These are phyloP conservation scores for Solea solea DNA, from an alignment of 2,113 vertebrate genomes.

Conservation along the genomic window DNA sequence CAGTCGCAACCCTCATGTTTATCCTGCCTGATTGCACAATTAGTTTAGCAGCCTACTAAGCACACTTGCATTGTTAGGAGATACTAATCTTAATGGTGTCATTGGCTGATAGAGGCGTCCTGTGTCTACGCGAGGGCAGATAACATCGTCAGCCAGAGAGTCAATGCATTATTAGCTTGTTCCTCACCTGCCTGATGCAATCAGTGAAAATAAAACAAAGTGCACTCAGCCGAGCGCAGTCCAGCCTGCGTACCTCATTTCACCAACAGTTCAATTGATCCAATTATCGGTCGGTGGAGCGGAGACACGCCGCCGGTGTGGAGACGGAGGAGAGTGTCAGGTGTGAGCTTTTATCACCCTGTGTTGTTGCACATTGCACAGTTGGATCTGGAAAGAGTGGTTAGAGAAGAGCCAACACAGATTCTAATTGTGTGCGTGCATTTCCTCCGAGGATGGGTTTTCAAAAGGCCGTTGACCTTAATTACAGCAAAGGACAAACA, in stretches of 20 bases:
- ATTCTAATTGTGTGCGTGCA: not conserved
- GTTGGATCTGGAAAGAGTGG: constrained; percentile 11
- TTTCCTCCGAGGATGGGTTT: not conserved
- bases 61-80: constrained; percentile 60
- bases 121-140: constrained; percentile 46
- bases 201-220: constrained; percentile 54
- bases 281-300: constrained; percentile 62
- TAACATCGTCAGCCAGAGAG: constrained; percentile 60
- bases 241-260: constrained; percentile 49
- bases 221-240: constrained; percentile 34
- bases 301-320: constrained; percentile 1
- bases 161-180: constrained; percentile 36
- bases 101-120: constrained; percentile 57
- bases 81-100: constrained; percentile 75
- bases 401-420: not conserved
- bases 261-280: constrained; percentile 63
- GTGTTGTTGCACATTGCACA: constrained; percentile 40
- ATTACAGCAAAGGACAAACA: not conserved
- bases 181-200: constrained; percentile 64
- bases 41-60: constrained; percentile 41
- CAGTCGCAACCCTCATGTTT: constrained; percentile 28
- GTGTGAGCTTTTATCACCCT: constrained; percentile 40
- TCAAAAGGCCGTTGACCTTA: not conserved
- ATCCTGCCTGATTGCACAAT: constrained; percentile 53
- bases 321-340: constrained; percentile 29